Evolutionary conservation across 1,140 invertebrate genomes (phyloP), one percentile per base, ranked within the genome.

Genomic region (Leptinotarsa undecemlineata): DNA sequence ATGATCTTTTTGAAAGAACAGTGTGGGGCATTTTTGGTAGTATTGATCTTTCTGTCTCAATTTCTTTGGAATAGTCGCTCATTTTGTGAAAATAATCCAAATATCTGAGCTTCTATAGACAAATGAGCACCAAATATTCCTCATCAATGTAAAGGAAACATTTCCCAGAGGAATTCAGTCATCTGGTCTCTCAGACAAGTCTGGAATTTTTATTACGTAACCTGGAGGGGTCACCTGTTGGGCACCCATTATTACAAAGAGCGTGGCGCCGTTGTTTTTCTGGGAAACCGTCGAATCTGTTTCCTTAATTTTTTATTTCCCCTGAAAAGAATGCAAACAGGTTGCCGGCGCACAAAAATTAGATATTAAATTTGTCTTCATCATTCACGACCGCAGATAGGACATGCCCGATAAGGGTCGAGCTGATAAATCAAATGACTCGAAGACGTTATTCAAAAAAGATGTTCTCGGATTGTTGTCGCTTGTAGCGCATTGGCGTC

Each of bases 351-450:
- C 68, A 69, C 68, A 69, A 42, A 69, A 69, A 69, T 48, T 48
- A 69, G 48, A 69, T 69, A 69, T 69, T n/a, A 69, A 69, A 69
- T 51, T 48, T 51, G 68, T 51, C 48, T 51, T 69, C 48, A 51
- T 64, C 63, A 33, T 64, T 64, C 63, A 23, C 17, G 63, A 33
- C 20, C 63, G 26, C 20, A 64, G 63, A 64, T 64, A 21, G 63
- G 63, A 64, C 63, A 33, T 48, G 17, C 21, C 4, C 21, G 71
- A 60, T 21, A 63, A 72, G 47, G 62, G 26, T 63, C 60, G 71
- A 63, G 71, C 71, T 63, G 60, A 72, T 62, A 72, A 72, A 42
- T 33, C 26, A 72, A 60, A 72, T 20, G 33, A 60, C 47, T 48
- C 61, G 61, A 72, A 42, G 23, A 72, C 60, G 20, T 64, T 64